A percentile compares a stretch with the other conserved stretches of the same genome.
These are phyloP conservation scores for Rhodinocichla rosea DNA, from an alignment of 2,113 vertebrate species.

Conservation along the genomic window DNA sequence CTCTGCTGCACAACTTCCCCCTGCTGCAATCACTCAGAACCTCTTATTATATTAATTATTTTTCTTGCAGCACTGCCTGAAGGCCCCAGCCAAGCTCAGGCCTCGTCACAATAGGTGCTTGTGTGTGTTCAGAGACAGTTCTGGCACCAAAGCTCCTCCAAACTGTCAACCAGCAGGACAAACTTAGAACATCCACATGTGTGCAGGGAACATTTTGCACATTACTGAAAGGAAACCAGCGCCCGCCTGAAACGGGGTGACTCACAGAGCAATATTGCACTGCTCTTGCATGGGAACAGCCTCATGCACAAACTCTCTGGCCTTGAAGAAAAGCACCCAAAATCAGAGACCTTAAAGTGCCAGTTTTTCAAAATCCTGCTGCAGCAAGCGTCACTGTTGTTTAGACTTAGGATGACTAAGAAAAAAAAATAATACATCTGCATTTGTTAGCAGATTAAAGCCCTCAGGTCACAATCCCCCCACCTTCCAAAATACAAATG, in stretches of 20 bases:
- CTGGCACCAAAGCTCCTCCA: not conserved
- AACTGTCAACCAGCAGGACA: not conserved
- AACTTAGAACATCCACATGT: not conserved
- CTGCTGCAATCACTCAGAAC: not conserved
- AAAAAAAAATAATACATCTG: not conserved
- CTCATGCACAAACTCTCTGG: not conserved
- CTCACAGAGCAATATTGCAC: not conserved
- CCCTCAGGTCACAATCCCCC: not conserved
- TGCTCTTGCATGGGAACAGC: not conserved
- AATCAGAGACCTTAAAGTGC: not conserved
- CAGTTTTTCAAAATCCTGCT: not conserved
- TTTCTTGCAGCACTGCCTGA: not conserved
- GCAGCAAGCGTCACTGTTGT: not conserved
- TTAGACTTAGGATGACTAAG: not conserved
- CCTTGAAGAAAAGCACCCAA: not conserved
- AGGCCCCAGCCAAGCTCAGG: not conserved
- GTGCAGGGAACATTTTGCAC: constrained; percentile 50
- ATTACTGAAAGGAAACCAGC: constrained; percentile 10
- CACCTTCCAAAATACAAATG: not conserved
- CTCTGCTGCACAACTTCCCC: not conserved
- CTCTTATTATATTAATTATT: not conserved
- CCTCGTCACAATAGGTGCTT: not conserved
- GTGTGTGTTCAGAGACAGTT: not conserved
- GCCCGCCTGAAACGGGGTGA: not conserved
- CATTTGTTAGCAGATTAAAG: not conserved